Conservation (phyloP, 2,888 invertebrate genomes). For the Nephrotoma flavescens region DNA sequence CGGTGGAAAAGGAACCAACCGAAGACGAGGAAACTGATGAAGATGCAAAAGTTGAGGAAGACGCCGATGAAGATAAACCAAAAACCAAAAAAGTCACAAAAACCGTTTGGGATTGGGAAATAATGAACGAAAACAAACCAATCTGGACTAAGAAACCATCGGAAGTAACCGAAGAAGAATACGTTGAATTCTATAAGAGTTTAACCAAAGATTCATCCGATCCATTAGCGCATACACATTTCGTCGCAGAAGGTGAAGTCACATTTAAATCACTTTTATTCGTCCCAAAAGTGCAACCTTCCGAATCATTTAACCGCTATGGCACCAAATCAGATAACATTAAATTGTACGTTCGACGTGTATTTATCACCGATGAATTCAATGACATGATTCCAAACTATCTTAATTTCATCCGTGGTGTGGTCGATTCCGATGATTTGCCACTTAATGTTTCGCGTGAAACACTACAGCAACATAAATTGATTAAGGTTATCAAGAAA, state of each 20-base stretch:
- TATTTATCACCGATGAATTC: constrained; percentile 99
- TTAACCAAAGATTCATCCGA: constrained; percentile 79
- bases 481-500: constrained; percentile 98
- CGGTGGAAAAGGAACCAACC: constrained; percentile 24
- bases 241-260: constrained; percentile 98
- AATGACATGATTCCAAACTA: constrained; percentile 99
- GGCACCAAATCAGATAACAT: constrained; percentile 90
- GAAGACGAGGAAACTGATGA: constrained; percentile 37
- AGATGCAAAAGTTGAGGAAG: constrained; percentile 53
- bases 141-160: constrained; percentile 91
- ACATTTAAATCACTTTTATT: constrained; percentile 94
- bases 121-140: constrained; percentile 93
- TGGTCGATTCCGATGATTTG: constrained; percentile 97
- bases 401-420: constrained; percentile 85
- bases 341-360: constrained; percentile 92
- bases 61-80: constrained; percentile 51
- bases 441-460: constrained; percentile 97
- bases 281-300: constrained; percentile 80
- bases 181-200: constrained; percentile 88
- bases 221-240: constrained; percentile 75
- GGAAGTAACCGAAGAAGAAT: constrained; percentile 79
- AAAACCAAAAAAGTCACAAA: constrained; percentile 84
- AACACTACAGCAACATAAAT: constrained; percentile 95
- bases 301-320: constrained; percentile 90
- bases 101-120: constrained; percentile 96